Evolutionary conservation across 1,140 invertebrate genomes (phyloP), one percentile per base, ranked within the genome.

Genomic region (Branchinecta lindahli): DNA sequence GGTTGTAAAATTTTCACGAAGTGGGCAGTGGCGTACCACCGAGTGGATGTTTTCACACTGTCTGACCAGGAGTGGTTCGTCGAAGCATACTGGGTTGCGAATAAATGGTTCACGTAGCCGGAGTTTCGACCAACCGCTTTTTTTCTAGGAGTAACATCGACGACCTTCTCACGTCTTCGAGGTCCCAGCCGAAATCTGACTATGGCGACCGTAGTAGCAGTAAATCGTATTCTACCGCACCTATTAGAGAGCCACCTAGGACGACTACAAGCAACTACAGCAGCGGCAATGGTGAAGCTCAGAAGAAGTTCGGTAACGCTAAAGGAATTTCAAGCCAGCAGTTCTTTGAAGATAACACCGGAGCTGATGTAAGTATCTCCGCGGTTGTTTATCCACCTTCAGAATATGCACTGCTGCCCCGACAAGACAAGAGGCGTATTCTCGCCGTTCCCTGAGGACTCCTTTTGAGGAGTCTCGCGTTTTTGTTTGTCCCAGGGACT

Each of bases 281-380:
- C 18, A 67, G 73, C 45, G 71, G 47, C 44, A 70, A 72, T 20
- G 85, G 85, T 72, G 86, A 88, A 72, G 93, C 92, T 10, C 91
- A 93, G 76, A 91, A 92, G 77, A 97, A 97, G 81, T 98, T 97
- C 79, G 94, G 91, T 33, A 87, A 88, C 76, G 94, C 96, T 7
- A 99, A 98, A 81, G 88, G 93, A 4, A 99, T 99, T 75, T 97
- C 94, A 70, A 98, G 96, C 0, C 92, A 96, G 77, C 94, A 97
- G 81, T 98, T 87, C 81, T 96, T 96, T 78, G 87, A 86, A 6
- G 88, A 90, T 72, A 84, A 84, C 73, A 78, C 82, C 72, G 85
- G 86, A 76, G 81, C 81, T 73, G 88, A 90, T 75, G 83, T 84
- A 77, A 78, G 77, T 76, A 66, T 68, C 44, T 46, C 68, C 2